Conservation (phyloP, 2,797 vertebrate species). For the Acridotheres tristis region DNA sequence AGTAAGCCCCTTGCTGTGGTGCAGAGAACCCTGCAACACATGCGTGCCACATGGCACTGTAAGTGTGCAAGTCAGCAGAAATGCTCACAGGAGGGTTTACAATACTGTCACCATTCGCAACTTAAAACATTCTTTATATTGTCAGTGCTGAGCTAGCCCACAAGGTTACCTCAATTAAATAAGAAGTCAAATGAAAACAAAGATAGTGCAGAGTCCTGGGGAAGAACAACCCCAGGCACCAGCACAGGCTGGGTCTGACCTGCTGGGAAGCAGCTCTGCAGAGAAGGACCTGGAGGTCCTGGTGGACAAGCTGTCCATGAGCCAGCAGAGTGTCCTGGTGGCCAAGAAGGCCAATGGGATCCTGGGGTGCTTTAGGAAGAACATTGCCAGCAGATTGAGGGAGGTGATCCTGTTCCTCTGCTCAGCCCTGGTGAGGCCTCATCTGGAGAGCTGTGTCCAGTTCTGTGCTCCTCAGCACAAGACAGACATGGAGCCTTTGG, state of each 20-base stretch:
- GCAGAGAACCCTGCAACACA: background rate
- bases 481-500: background rate
- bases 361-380: background rate
- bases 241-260: accelerated
- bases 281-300: background rate
- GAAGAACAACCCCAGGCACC: background rate
- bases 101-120: background rate
- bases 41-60: background rate
- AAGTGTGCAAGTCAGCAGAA: background rate
- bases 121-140: background rate
- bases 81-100: background rate
- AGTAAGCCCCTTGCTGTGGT: background rate
- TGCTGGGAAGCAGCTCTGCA: background rate
- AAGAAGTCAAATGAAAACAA: background rate
- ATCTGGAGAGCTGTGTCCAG: background rate
- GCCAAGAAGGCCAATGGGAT: background rate
- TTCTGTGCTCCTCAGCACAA: background rate
- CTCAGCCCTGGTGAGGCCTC: background rate
- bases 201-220: background rate
- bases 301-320: background rate
- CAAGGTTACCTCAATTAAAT: background rate
- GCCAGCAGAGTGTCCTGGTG: background rate
- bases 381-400: accelerated
- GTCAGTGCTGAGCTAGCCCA: background rate
- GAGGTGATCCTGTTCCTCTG: background rate